Conservation (phyloP, 2,113 vertebrate species). For the Tapirus terrestris region DNA sequence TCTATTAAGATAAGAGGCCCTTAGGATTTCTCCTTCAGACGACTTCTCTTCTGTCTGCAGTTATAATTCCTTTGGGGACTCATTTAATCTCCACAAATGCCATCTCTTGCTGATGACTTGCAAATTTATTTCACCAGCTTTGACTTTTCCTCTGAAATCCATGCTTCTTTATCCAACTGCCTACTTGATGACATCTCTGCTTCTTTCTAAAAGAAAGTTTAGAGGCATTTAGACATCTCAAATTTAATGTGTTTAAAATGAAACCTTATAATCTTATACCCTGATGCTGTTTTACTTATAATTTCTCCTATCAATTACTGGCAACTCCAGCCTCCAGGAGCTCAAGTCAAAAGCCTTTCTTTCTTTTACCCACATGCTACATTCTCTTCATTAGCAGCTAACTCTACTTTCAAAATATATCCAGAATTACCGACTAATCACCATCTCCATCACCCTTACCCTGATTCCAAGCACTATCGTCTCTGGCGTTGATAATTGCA, state of each 20-base stretch:
- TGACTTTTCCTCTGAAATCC: neutral
- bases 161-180: neutral
- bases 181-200: neutral
- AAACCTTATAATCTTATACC: neutral
- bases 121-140: neutral
- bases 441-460: neutral
- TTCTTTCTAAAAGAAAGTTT: neutral
- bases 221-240: neutral
- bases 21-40: neutral
- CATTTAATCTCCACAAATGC: neutral
- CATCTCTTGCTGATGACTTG: neutral
- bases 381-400: neutral
- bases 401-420: neutral
- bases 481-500: neutral
- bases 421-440: neutral
- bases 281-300: neutral
- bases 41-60: neutral
- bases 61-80: neutral
- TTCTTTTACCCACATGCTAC: neutral
- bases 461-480: neutral
- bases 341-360: neutral
- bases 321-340: neutral
- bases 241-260: neutral
- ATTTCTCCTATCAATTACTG: neutral
- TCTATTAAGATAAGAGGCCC: neutral